Base-by-base conservation (phyloP, 2,113 vertebrate species). In the Pachyramphus minor region DNA sequence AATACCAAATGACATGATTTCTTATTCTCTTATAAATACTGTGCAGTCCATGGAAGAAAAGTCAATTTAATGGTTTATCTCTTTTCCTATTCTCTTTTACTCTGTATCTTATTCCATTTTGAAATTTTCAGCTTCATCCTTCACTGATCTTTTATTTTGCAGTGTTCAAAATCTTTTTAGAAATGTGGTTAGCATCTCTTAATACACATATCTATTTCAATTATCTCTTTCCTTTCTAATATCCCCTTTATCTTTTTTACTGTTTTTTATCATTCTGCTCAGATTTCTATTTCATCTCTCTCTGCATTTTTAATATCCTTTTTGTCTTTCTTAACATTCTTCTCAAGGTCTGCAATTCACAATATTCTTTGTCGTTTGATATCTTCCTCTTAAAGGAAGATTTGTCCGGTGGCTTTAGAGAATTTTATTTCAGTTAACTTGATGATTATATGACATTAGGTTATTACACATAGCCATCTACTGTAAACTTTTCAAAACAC, bases 241-340 rank as follows among this genome's bases (percentile, higher is more conserved):
- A 96, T 71, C 47, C 73, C 13, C n/a, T 95, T 78, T 81, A 87
- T 94, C 80, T 87, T 21, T 91, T 82, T 93, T 75, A 68, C 37
- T 89, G 35, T 63, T 96, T 95, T 93, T 84, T 88, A 81, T 86
- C 41, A 89, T 87, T 95, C 73, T 76, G 86, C 59, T 91, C 82
- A 71, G 58, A 91, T 88, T 84, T 85, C 78, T 74, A 45, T 88
- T 95, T 84, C 62, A 77, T 90, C 6, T 49, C 24, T 49, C 27
- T 76, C 81, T 95, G 86, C 30, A 87, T 91, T 95, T 96, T 91
- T 95, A 97, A 96, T 93, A 44, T 84, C 77, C 52, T 63, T 94
- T 89, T 89, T 78, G 55, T 84, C 53, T 92, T 82, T 62, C 49
- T 75, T 58, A 84, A 5, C 11, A 59, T 86, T 94, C 25, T 75